Conservation (phyloP, 2,113 vertebrate genomes). For the Cochlearius cochlearius region DNA sequence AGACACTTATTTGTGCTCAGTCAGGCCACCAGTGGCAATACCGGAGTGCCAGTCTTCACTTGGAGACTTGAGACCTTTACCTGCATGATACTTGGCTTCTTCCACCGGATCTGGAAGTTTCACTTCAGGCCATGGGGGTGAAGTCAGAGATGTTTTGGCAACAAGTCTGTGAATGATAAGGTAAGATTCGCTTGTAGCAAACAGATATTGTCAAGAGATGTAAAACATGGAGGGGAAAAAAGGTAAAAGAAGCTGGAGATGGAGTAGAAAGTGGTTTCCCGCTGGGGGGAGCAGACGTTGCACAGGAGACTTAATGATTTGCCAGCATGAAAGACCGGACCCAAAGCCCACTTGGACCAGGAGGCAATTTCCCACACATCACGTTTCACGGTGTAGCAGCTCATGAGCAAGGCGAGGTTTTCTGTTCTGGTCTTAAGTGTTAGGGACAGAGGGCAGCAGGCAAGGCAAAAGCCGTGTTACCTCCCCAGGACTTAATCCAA, state of each 20-base stretch:
- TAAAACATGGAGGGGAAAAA: background rate
- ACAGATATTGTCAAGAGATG: background rate
- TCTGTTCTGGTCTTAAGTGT: background rate
- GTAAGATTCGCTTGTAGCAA: background rate
- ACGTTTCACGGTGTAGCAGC: background rate
- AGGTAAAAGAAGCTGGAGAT: background rate
- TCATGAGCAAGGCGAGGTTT: background rate
- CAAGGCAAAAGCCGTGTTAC: background rate
- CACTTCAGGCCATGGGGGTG: slow-evolving; percentile 80
- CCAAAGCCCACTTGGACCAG: background rate
- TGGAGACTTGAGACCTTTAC: slow-evolving; percentile 12
- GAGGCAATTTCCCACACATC: background rate
- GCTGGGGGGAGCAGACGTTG: background rate
- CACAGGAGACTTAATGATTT: background rate
- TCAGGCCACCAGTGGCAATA: background rate
- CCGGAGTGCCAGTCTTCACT: background rate
- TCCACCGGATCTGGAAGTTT: slow-evolving; percentile 70
- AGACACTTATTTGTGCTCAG: background rate
- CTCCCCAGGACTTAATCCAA: background rate
- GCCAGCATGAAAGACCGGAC: background rate
- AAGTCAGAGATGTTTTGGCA: slow-evolving; percentile 80
- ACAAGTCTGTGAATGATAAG: slow-evolving; percentile 61
- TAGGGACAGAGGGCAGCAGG: background rate
- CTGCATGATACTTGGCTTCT: slow-evolving; percentile 74
- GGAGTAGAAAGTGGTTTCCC: background rate